A percentile compares a stretch with the other conserved stretches of the same genome.
These are phyloP conservation scores for Candoia aspera DNA, from an alignment of 2,113 vertebrate species.

Conservation along the genomic window DNA sequence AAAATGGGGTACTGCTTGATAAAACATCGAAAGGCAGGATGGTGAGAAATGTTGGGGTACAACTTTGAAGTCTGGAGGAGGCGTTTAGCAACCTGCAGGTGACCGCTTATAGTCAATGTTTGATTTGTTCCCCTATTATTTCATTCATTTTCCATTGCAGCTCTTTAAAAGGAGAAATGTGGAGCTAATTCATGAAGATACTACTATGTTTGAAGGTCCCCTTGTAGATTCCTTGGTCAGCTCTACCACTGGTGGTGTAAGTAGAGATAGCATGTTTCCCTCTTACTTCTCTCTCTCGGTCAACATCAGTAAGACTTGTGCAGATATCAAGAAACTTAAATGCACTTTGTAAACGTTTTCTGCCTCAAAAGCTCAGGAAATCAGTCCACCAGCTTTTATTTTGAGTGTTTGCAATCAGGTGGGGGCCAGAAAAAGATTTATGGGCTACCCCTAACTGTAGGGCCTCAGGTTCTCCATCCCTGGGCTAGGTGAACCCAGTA, in stretches of 20 bases:
- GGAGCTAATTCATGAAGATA: conserved; percentile 90
- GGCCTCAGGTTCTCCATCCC: neutral
- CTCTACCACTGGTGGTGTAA: conserved; percentile 83
- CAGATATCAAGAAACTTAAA: neutral
- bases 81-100: neutral
- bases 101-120: neutral
- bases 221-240: conserved; percentile 88
- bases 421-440: neutral
- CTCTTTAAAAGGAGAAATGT: conserved; percentile 98
- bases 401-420: neutral
- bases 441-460: neutral
- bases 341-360: neutral
- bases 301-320: neutral
- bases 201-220: conserved; percentile 88
- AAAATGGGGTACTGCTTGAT: neutral
- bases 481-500: neutral
- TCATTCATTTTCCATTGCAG: conserved; percentile 67
- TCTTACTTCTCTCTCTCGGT: neutral
- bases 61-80: neutral
- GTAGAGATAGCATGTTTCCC: neutral
- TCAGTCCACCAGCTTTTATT: neutral
- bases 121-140: neutral
- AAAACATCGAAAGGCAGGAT: too few relatives aligned
- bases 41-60: neutral
- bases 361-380: neutral